Conservation (phyloP, 2,888 invertebrate species). For the Heliconius erato region DNA sequence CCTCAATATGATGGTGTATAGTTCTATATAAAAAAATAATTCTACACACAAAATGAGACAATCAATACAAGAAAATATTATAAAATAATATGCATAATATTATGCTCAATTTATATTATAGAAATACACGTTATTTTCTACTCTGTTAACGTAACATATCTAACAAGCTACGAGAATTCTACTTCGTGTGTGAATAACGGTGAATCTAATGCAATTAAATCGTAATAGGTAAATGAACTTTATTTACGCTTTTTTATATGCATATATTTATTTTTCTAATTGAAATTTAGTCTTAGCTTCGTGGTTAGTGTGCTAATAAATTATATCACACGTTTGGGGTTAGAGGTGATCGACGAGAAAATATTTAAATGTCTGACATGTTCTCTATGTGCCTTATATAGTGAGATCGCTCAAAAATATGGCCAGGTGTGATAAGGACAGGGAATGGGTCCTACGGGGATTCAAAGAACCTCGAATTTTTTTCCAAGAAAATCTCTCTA, state of each 20-base stretch:
- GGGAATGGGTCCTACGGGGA: too few species aligned
- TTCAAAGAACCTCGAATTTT: too few species aligned
- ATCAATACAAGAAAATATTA: neutral
- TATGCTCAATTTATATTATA: neutral
- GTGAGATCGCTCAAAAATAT: too few species aligned
- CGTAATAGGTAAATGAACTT: constrained; percentile 12
- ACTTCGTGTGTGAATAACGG: constrained; percentile 12
- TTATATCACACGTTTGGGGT: neutral
- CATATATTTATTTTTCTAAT: neutral
- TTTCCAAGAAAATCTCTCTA: too few species aligned
- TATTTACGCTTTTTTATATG: neutral
- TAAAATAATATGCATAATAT: neutral
- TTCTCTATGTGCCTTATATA: too few species aligned
- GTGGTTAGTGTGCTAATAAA: neutral
- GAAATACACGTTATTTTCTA: constrained; percentile 18
- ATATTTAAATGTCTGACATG: too few species aligned
- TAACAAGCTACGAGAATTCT: neutral
- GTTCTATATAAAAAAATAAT: too few species aligned
- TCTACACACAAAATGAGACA: neutral
- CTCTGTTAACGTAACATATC: neutral
- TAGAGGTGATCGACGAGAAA: neutral
- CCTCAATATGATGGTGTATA: too few species aligned
- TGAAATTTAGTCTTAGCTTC: neutral
- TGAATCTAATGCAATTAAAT: neutral
- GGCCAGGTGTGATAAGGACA: too few species aligned